Percentiles rank a stretch among this genome's conserved stretches.
Evolutionary conservation across 2,113 vertebrate species (phyloP).

Genomic region (Grantiella picta): DNA sequence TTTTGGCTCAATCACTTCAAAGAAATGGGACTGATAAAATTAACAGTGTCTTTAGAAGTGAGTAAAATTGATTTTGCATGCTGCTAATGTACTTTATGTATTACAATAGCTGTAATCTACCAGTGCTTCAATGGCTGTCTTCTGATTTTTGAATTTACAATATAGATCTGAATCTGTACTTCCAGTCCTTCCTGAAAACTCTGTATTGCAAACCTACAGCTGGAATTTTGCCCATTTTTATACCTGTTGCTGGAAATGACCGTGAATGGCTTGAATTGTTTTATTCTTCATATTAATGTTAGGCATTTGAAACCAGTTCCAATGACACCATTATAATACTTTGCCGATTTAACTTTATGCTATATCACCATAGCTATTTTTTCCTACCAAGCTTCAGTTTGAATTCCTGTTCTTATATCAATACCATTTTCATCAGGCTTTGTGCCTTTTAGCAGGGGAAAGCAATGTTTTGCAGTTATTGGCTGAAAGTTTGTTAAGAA

Average conservation of each 20-base stretch:
- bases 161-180: not conserved
- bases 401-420: not conserved
- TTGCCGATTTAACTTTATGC: not conserved
- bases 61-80: not conserved
- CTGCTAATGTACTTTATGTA: not conserved
- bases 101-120: not conserved
- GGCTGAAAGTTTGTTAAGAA: not conserved
- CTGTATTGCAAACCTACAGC: not conserved
- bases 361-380: not conserved
- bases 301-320: not conserved
- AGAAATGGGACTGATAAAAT: not conserved
- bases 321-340: not conserved
- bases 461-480: not conserved
- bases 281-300: not conserved
- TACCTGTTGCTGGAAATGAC: not conserved
- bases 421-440: not conserved
- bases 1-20: not conserved
- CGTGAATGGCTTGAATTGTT: not conserved
- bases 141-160: not conserved
- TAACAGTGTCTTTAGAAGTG: not conserved
- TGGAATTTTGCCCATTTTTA: not conserved
- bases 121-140: not conserved
- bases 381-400: not conserved
- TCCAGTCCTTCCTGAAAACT: not conserved
- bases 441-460: not conserved